Evolutionary conservation across 2,113 vertebrate species (phyloP), one percentile per base, ranked within the genome.

Genomic region (Euleptes europaea): DNA sequence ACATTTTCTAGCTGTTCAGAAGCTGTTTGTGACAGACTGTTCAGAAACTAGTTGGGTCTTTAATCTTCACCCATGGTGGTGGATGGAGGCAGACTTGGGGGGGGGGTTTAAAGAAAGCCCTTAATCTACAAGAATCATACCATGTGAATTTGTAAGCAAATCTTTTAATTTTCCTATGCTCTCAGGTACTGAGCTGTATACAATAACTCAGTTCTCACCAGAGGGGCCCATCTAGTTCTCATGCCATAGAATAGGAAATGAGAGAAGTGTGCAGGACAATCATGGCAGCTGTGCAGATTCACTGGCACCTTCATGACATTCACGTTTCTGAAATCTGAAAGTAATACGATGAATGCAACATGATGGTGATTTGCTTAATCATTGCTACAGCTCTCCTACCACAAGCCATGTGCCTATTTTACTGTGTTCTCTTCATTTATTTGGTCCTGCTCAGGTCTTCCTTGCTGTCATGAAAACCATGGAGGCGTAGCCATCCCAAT

Each of bases 1-100:
- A 78, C 28, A 7, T 44, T 85, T 84, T 81, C 69, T 31, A 15
- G 17, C 51, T 73, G 85, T 84, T 88, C 44, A 82, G 54, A 72
- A 80, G 75, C 84, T 3, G 72, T 63, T 19, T 74, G 40, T 75
- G 38, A 73, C 35, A 23, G 9, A 44, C 8, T 57, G 38, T 15
- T 40, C 11, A 83, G 38, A 54, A 74, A 71, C 13, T 23, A 60
- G 57, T 60, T 44, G 35, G 17, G 51, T 8, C 47, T 19, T 83
- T 65, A 35, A 74, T 83, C 9, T 74, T 65, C 12, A 83, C 28
- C 33, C 11, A 33, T 44, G 31, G 40, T 26, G 33, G 9, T 47
- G 51, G 35, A 31, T 42, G 40, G 21, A 11, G 19, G 28, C 51
- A 82, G n/a, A 17, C 15, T 28, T 42, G 70, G 35, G 40, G 40